Evolutionary conservation across 2,797 vertebrate genomes (phyloP).

Genomic region (Danionella dracula): DNA sequence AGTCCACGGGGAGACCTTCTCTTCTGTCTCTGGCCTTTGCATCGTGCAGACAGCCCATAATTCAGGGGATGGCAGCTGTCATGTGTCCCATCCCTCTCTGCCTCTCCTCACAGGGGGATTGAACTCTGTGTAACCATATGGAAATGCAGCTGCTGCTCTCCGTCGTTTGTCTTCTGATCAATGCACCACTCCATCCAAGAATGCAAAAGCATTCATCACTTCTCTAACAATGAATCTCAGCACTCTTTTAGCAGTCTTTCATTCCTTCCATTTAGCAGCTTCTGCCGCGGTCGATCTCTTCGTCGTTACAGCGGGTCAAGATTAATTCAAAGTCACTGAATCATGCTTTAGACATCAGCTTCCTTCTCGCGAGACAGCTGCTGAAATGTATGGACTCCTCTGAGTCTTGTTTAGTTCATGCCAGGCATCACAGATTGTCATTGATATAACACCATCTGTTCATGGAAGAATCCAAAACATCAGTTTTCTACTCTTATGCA

Average conservation of each 20-base stretch:
- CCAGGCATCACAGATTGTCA: background rate
- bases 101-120: constrained; percentile 28
- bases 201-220: constrained; percentile 33
- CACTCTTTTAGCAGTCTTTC: constrained; percentile 19
- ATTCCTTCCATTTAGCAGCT: background rate
- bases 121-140: constrained; percentile 37
- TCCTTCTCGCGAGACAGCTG: background rate
- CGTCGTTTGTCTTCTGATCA: constrained; percentile 45
- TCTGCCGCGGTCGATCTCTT: constrained; percentile 3
- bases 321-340: constrained; percentile 15
- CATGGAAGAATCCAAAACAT: background rate
- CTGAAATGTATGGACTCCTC: background rate
- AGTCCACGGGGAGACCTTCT: background rate
- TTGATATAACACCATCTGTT: background rate
- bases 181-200: constrained; percentile 27
- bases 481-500: no score
- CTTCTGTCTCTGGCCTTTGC: constrained; percentile 20
- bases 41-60: constrained; percentile 8
- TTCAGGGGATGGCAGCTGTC: constrained; percentile 38
- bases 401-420: background rate
- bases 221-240: constrained; percentile 18
- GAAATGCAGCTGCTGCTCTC: constrained; percentile 41
- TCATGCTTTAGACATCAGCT: background rate
- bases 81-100: constrained; percentile 16
- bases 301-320: background rate